phyloP scores from a whole-genome alignment of 2,113 vertebrate genomes.

The Apodemus speciosus region DNA sequence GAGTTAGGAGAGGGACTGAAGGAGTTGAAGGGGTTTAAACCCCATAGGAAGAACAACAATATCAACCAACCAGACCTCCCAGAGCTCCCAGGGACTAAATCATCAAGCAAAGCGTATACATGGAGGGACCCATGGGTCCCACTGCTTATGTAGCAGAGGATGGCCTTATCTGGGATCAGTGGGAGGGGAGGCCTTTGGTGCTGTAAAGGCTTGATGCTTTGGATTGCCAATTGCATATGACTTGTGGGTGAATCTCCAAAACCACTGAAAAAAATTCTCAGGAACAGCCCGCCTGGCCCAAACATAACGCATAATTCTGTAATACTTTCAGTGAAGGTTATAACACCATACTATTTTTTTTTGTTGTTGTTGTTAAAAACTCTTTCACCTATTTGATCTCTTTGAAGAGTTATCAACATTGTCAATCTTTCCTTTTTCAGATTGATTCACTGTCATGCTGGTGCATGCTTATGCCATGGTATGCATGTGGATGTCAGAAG shows the following conservation, averaged over 20 bases:
- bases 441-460: background rate
- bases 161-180: too few species aligned
- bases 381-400: background rate
- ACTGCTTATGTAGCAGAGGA: too few species aligned
- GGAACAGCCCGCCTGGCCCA: fast-evolving
- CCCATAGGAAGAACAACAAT: too few species aligned
- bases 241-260: background rate
- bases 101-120: too few species aligned
- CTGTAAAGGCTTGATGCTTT: too few species aligned
- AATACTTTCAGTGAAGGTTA: background rate
- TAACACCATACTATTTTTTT: background rate
- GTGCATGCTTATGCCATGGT: background rate
- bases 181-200: too few species aligned
- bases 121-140: too few species aligned
- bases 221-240: background rate
- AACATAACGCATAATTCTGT: background rate
- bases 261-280: background rate
- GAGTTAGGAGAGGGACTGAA: too few species aligned
- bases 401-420: background rate
- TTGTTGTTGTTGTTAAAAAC: background rate
- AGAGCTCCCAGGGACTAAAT: too few species aligned
- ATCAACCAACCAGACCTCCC: too few species aligned
- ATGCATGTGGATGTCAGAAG: background rate
- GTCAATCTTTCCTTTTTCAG: background rate
- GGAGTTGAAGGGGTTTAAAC: too few species aligned